Percentiles rank a stretch among this genome's conserved stretches.
phyloP scores from a whole-genome alignment of 2,888 invertebrate species.

The Prenolepis imparis region DNA sequence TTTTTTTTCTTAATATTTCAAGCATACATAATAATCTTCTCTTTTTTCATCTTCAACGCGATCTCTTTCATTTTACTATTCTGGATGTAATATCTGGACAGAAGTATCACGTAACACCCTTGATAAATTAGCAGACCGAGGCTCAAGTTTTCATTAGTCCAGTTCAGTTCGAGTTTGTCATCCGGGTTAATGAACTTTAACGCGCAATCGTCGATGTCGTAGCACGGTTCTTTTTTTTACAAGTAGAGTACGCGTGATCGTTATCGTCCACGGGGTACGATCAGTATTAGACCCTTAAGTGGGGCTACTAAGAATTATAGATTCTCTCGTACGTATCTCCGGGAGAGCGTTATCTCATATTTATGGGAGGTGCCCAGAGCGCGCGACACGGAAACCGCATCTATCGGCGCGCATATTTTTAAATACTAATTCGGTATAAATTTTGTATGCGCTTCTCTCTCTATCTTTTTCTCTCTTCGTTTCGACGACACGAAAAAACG shows the following conservation, averaged over 20 bases:
- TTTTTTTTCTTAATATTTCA: not conserved
- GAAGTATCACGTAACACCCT: not conserved
- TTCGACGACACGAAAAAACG: constrained; percentile 16
- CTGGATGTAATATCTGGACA: not conserved
- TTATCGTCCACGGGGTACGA: not conserved
- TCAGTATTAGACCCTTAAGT: constrained; percentile 21
- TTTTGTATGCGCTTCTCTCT: constrained; percentile 2
- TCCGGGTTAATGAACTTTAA: constrained; percentile 71
- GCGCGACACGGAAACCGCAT: constrained; percentile 83
- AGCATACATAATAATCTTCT: constrained; percentile 5
- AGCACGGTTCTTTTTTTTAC: constrained; percentile 15
- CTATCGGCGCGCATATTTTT: constrained; percentile 83
- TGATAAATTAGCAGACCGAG: not conserved
- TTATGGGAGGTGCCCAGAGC: constrained; percentile 81
- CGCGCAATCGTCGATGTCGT: constrained; percentile 57
- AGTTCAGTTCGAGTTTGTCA: not conserved
- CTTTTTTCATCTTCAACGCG: not conserved
- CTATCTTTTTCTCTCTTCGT: constrained; percentile 12
- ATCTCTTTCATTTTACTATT: not conserved
- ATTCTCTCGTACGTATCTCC: constrained; percentile 79
- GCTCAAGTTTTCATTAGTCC: not conserved
- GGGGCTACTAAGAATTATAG: constrained; percentile 67
- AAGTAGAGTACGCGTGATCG: constrained; percentile 9
- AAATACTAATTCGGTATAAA: constrained; percentile 80
- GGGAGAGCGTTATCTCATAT: constrained; percentile 80